Conservation (phyloP, 2,888 invertebrate genomes). For the Scelioninae gen. 2 region DNA sequence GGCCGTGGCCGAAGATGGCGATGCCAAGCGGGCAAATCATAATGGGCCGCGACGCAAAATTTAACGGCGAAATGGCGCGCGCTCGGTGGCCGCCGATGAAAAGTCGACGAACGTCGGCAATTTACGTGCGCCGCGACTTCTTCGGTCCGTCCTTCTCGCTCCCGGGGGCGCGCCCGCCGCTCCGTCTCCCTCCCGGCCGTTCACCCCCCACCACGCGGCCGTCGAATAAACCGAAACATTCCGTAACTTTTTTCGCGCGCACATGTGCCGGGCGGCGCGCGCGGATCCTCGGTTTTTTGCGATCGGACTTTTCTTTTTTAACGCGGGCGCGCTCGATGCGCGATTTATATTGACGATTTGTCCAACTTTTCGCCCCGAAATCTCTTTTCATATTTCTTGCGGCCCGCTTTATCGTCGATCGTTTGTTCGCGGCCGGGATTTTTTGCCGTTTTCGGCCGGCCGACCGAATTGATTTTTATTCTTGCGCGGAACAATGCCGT, state of each 20-base stretch:
- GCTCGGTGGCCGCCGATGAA: constrained; percentile 26
- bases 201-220: neutral
- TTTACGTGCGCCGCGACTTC: constrained; percentile 17
- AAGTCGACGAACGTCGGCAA: constrained; percentile 27
- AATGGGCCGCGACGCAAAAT: constrained; percentile 36
- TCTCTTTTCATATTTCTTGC: constrained; percentile 33
- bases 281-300: neutral
- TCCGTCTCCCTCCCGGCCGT: neutral
- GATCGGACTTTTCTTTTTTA: constrained; percentile 4
- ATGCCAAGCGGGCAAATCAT: constrained; percentile 44
- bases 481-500: neutral
- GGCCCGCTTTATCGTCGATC: constrained; percentile 39
- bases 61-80: constrained; percentile 31
- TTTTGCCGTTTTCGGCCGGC: constrained; percentile 8
- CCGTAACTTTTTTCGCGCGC: constrained; percentile 16
- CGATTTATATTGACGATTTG: constrained; percentile 45
- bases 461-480: constrained; percentile 27
- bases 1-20: constrained; percentile 40
- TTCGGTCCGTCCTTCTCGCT: neutral
- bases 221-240: constrained; percentile 14
- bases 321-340: constrained; percentile 24
- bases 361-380: constrained; percentile 32
- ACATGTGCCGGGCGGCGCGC: neutral
- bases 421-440: constrained; percentile 18
- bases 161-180: neutral